A percentile compares a stretch with the other conserved stretches of the same genome.
These are phyloP conservation scores for Drosophila tanythrix DNA, from an alignment of 2,888 invertebrate genomes.

Conservation along the genomic window DNA sequence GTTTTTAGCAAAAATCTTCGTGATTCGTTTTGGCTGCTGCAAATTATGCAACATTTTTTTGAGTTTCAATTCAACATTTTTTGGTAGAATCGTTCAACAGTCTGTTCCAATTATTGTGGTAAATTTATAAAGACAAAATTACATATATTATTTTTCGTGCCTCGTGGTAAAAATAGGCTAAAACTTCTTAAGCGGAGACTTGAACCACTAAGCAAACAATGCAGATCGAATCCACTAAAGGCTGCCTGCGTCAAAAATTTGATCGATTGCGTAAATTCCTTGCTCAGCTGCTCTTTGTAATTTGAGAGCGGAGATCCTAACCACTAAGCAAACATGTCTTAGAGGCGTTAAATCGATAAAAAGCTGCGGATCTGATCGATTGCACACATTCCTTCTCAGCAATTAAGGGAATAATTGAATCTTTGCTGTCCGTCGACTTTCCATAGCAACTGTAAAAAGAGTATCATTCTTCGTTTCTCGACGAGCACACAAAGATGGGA, in stretches of 20 bases:
- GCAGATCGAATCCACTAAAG: neutral
- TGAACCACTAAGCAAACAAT: neutral
- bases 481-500: neutral
- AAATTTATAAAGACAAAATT: neutral
- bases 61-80: neutral
- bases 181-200: neutral
- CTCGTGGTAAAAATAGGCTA: neutral
- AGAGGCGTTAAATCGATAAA: neutral
- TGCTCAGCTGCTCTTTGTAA: neutral
- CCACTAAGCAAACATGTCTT: neutral
- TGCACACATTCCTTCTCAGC: neutral
- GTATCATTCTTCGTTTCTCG: neutral
- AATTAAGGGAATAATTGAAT: rapidly evolving
- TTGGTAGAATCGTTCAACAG: neutral
- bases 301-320: neutral
- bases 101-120: neutral
- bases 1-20: neutral
- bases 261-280: neutral
- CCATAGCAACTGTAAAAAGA: neutral
- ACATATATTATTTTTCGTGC: neutral
- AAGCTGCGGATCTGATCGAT: neutral
- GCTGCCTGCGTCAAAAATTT: neutral
- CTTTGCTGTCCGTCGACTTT: neutral
- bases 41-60: neutral
- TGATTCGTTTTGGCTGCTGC: neutral